Conservation (phyloP, 2,888 invertebrate species). For the Torymus aiolomorphi region DNA sequence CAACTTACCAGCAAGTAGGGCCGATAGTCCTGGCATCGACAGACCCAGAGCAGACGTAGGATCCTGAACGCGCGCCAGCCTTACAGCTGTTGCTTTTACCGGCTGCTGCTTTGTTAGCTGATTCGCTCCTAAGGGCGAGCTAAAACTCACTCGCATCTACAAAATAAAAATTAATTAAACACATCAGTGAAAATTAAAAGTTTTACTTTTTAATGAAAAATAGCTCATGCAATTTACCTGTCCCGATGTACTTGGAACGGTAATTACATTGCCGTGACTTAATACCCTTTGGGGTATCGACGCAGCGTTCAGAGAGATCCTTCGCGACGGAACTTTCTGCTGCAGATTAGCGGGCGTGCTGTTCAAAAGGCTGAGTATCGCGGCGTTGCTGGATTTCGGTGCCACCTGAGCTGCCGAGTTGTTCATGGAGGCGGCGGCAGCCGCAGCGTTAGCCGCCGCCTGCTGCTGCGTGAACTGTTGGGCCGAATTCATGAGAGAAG, state of each 20-base stretch:
- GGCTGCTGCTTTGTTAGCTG: conserved; percentile 74
- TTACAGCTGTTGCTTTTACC: conserved; percentile 76
- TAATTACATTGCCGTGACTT: conserved; percentile 73
- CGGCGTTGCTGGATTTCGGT: conserved; percentile 80
- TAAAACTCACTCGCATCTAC: conserved; percentile 72
- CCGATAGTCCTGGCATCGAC: conserved; percentile 79
- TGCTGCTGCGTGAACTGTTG: conserved; percentile 88
- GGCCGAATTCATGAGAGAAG: conserved; percentile 88
- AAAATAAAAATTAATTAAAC: conserved; percentile 28
- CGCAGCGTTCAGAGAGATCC: conserved; percentile 72
- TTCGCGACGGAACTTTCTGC: conserved; percentile 71
- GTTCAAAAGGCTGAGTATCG: conserved; percentile 86
- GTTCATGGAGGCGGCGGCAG: conserved; percentile 65
- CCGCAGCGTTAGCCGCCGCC: conserved; percentile 72
- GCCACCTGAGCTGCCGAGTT: conserved; percentile 72
- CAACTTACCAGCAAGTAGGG: conserved; percentile 77
- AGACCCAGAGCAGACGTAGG: conserved; percentile 76
- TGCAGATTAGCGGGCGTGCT: conserved; percentile 83
- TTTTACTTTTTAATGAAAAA: not conserved
- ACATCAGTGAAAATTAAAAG: conserved; percentile 7
- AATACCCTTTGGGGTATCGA: conserved; percentile 72
- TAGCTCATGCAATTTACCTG: conserved; percentile 60
- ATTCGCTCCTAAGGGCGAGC: conserved; percentile 71
- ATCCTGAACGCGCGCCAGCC: conserved; percentile 75
- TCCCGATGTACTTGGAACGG: conserved; percentile 73